Base-by-base conservation (phyloP, 2,797 vertebrate genomes). In the Aphelocoma californica region DNA sequence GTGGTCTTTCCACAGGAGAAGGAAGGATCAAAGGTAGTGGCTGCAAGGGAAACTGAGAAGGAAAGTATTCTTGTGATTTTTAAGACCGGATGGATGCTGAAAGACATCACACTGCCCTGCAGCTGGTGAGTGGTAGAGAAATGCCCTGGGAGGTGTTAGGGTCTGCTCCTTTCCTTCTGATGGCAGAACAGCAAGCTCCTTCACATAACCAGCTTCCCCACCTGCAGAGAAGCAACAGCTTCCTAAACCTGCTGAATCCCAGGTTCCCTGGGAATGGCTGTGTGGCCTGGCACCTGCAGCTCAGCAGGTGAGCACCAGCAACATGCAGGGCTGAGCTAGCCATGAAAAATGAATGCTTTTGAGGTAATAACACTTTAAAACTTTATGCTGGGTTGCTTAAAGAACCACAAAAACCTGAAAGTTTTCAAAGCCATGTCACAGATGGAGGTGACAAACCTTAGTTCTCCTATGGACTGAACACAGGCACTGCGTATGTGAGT, bases 101-200 rank as follows among this genome's bases (percentile, higher is more conserved):
- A 81, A 29, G 48, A 31, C 44, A 15, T 2, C 29, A 65, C 36
- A 58, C 28, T 85, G 66, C 48, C 29, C 11, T 11, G 31, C 28
- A 69, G 60, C 5, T 56, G 5, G 1, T 28, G 36, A 86, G 56
- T 3, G 12, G 53, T n/a, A 78, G 23, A 25, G 57, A 88, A 73
- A 69, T 0, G 2, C 58, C 36, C 19, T 2, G 9, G 60, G 26
- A 78, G 15, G 24, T 6, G 0, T 3, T 11, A 2, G 20, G 34
- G 20, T 10, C 47, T 67, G 40, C 58, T 67, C 42, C 50, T 38
- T 53, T 75, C 81, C 45, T 84, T 36, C 50, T 7, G 8, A 31
- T 2, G 9, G 48, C n/a, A 54, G 38, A 89, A 51, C 36, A 14
- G 45, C 2, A 26, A 91, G 53, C 10, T 61, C n/a, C 61, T 74